Base-by-base conservation (phyloP, 2,888 invertebrate species). In the Pogonocherus hispidulus region DNA sequence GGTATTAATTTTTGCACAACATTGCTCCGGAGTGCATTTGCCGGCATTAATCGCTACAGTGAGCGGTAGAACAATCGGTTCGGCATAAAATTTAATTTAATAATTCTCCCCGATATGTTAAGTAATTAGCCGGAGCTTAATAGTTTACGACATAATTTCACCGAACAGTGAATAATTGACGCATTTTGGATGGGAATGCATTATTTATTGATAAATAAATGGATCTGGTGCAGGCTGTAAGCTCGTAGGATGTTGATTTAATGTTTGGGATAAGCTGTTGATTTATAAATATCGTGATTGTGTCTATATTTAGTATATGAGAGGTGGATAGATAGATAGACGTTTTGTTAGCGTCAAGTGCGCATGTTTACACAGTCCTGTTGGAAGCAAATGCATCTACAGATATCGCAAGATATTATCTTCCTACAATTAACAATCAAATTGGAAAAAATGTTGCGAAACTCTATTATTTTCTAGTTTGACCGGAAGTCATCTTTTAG, bases 111-210 rank as follows among this genome's bases (percentile, higher is more conserved):
- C 51, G 14, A 51, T 49, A 62, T 62, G 51, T 62, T 62, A 51
- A 62, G 62, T 51, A 62, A 62, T 62, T 62, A 51, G 37, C 51
- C 37, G 20, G 4, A 37, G 20, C 22, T 35, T 62, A 62, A 62
- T 51, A 62, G 62, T 49, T 62, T 62, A 62, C 51, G 62, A 51
- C 62, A 49, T 60, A 51, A 37, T 62, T 62, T 62, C 22, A 37
- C 22, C 16, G 22, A 49, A 51, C 37, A n/a, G 35, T 37, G 35
- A 62, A 62, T 51, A 37, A 32, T 47, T 46, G 16, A 59, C 32
- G 18, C 22, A 23, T 16, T 23, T 32, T 59, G 44, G 32, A 46
- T 32, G 11, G 32, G 16, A 3, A n/a, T 57, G 18, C 47, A 35
- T 47, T 59, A 47, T 59, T 32, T 32, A 47, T 23, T 19, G 59